Conservation (phyloP, 1,140 invertebrate genomes). For the Bombyx mori region DNA sequence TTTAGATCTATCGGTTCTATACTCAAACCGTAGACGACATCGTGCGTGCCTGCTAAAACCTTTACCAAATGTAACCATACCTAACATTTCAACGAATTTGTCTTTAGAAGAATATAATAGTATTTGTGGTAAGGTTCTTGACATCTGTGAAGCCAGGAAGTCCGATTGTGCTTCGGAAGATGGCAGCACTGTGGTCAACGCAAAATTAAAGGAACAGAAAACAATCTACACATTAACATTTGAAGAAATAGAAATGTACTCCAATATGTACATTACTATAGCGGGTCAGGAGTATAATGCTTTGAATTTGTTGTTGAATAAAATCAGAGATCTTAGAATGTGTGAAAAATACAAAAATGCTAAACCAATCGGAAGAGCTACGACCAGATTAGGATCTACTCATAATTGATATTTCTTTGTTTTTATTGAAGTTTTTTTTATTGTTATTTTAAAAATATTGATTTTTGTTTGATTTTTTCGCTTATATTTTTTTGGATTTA, state of each 20-base stretch:
- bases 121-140: slow-evolving; percentile 5
- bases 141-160: neutral
- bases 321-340: slow-evolving; percentile 36
- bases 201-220: slow-evolving; percentile 8
- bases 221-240: slow-evolving; percentile 21
- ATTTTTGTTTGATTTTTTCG: too few species aligned
- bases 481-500: too few species aligned
- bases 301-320: slow-evolving; percentile 39
- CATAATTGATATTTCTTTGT: neutral
- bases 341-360: slow-evolving; percentile 38
- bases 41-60: slow-evolving; percentile 32
- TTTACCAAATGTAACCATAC: slow-evolving; percentile 16
- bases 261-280: slow-evolving; percentile 26
- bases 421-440: neutral
- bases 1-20: slow-evolving; percentile 29
- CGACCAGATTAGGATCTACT: neutral
- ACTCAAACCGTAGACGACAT: slow-evolving; percentile 31
- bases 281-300: slow-evolving; percentile 31
- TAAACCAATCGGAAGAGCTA: slow-evolving; percentile 34
- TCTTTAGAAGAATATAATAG: slow-evolving; percentile 18
- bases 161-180: slow-evolving; percentile 11
- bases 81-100: slow-evolving; percentile 18
- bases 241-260: slow-evolving; percentile 39
- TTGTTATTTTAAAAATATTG: too few species aligned
- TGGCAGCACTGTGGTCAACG: slow-evolving; percentile 20